Percentiles rank a stretch among this genome's conserved stretches.
Evolutionary conservation across 2,113 vertebrate genomes (phyloP).

Genomic region (Myotis davidii): DNA sequence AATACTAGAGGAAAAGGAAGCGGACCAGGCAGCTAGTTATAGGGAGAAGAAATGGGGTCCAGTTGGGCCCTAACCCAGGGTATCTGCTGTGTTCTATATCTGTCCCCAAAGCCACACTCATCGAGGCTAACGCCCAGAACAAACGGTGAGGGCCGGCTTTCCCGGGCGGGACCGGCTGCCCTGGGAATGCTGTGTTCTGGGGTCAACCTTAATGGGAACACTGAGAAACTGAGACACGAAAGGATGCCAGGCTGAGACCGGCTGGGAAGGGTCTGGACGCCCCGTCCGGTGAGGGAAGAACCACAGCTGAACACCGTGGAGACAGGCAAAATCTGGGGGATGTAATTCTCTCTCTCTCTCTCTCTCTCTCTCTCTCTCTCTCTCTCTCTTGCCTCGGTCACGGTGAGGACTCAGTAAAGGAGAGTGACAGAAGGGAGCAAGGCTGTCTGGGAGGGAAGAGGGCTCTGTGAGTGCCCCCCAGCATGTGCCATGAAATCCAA

Average conservation of each 20-base stretch:
- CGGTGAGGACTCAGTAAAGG: not conserved
- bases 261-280: not conserved
- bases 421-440: not conserved
- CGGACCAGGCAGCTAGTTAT: not conserved
- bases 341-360: not conserved
- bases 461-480: not conserved
- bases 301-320: not conserved
- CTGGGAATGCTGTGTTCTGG: not conserved
- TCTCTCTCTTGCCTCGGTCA: not conserved
- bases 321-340: not conserved
- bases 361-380: not conserved
- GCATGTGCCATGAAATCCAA: not conserved
- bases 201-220: not conserved
- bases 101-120: not conserved
- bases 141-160: not conserved
- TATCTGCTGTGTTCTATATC: not conserved
- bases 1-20: not conserved
- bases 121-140: not conserved
- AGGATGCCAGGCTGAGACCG: fast-evolving
- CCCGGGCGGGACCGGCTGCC: not conserved
- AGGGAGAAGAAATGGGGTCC: not conserved
- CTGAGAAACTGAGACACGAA: not conserved
- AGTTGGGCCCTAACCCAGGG: not conserved
- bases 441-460: not conserved
- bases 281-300: not conserved